Evolutionary conservation across 1,140 invertebrate genomes (phyloP).

Genomic region (Hestina assimilis): DNA sequence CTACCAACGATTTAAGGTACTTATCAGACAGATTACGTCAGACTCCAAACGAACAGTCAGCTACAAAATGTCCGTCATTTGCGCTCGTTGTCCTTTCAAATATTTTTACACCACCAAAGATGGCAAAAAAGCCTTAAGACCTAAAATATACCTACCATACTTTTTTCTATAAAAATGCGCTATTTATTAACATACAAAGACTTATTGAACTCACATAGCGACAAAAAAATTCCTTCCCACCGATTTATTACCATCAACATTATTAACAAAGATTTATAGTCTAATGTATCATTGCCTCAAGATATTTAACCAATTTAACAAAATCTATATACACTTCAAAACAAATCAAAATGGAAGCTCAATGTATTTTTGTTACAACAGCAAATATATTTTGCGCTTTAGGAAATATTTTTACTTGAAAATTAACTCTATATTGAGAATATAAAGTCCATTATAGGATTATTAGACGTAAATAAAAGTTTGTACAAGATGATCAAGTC

Average conservation of each 20-base stretch:
- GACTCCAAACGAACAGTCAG: too few relatives aligned
- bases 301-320: constrained; percentile 6
- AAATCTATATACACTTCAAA: not conserved
- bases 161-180: too few relatives aligned
- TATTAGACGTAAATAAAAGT: not conserved
- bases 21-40: too few relatives aligned
- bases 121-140: too few relatives aligned
- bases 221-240: constrained; percentile 4
- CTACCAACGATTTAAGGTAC: too few relatives aligned
- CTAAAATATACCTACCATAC: too few relatives aligned
- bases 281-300: constrained; percentile 2
- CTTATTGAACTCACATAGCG: not conserved
- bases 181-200: not conserved
- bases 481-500: constrained; percentile 15
- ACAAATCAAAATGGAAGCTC: not conserved
- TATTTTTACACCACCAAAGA: too few relatives aligned
- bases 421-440: not conserved
- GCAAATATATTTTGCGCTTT: not conserved
- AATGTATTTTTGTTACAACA: not conserved
- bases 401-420: not conserved
- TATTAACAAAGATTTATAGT: constrained; percentile 5
- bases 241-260: constrained; percentile 8
- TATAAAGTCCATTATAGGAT: not conserved
- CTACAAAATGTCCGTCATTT: too few relatives aligned
- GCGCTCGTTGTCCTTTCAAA: too few relatives aligned